Conservation (phyloP, 2,888 invertebrate genomes). For the Pardosa pseudoannulata region DNA sequence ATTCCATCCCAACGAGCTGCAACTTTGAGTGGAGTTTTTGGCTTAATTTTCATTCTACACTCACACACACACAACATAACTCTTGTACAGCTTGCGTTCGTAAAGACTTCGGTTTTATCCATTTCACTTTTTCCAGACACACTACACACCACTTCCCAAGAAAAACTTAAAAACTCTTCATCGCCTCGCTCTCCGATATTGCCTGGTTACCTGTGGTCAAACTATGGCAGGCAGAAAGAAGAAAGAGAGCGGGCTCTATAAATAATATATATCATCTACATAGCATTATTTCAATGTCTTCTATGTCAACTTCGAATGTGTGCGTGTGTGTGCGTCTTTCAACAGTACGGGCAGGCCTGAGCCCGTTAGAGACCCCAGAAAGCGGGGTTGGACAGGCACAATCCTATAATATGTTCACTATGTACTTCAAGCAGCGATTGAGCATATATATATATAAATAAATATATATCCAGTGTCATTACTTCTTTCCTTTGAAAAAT, state of each 20-base stretch:
- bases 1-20: too few relatives aligned
- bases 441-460: slow-evolving; percentile 67
- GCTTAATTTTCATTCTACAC: not conserved
- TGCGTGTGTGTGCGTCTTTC: slow-evolving; percentile 48
- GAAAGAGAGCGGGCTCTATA: slow-evolving; percentile 53
- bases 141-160: not conserved
- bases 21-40: too few relatives aligned
- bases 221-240: slow-evolving; percentile 70
- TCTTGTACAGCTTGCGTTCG: slow-evolving; percentile 15
- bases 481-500: slow-evolving; percentile 51
- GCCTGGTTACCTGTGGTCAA: slow-evolving; percentile 70
- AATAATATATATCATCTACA: slow-evolving; percentile 60
- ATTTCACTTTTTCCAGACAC: not conserved
- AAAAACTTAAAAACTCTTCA: too few relatives aligned
- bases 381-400: slow-evolving; percentile 52
- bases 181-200: slow-evolving; percentile 62
- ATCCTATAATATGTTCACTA: slow-evolving; percentile 73
- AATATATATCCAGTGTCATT: slow-evolving; percentile 69
- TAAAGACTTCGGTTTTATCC: too few relatives aligned
- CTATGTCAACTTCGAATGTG: slow-evolving; percentile 47
- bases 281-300: slow-evolving; percentile 63
- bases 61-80: not conserved
- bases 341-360: slow-evolving; percentile 64
- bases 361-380: slow-evolving; percentile 30
- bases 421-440: slow-evolving; percentile 62